A percentile compares a stretch with the other conserved stretches of the same genome.
Conservation (phyloP, 2,797 vertebrate species). For the Argyrosomus regius region DNA sequence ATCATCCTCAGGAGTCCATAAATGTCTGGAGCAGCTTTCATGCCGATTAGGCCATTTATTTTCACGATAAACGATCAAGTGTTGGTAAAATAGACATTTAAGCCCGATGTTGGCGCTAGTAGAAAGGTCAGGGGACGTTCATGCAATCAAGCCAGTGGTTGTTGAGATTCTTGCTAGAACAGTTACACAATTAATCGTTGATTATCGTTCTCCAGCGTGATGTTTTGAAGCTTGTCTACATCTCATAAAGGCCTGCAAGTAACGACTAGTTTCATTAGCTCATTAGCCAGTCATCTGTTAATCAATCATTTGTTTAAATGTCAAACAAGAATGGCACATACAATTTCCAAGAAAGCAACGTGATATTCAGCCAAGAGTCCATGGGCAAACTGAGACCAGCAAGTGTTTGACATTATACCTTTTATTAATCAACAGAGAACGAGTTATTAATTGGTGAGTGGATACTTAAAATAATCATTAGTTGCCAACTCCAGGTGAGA, state of each 20-base stretch:
- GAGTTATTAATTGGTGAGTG: no score
- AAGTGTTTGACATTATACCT: no score
- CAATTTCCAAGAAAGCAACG: no score
- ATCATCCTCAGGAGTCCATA: conserved; percentile 2
- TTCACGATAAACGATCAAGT: neutral
- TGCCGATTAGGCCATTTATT: neutral
- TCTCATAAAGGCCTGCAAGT: neutral
- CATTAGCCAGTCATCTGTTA: neutral
- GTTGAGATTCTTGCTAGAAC: neutral
- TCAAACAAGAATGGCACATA: no score
- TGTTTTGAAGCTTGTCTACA: neutral
- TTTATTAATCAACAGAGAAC: no score
- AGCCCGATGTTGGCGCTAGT: neutral
- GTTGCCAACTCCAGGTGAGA: neutral
- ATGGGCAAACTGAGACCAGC: no score
- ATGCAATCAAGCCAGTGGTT: accelerated
- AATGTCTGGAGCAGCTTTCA: conserved; percentile 15
- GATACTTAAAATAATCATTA: neutral
- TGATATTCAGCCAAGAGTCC: no score
- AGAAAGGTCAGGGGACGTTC: conserved; percentile 1
- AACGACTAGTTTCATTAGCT: neutral
- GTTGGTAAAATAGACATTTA: neutral
- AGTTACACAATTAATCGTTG: neutral
- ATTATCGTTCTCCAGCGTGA: no score
- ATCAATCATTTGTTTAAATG: neutral